These are phyloP conservation scores for Podarcis muralis DNA, from an alignment of 2,113 vertebrate genomes.

Conservation along the genomic window DNA sequence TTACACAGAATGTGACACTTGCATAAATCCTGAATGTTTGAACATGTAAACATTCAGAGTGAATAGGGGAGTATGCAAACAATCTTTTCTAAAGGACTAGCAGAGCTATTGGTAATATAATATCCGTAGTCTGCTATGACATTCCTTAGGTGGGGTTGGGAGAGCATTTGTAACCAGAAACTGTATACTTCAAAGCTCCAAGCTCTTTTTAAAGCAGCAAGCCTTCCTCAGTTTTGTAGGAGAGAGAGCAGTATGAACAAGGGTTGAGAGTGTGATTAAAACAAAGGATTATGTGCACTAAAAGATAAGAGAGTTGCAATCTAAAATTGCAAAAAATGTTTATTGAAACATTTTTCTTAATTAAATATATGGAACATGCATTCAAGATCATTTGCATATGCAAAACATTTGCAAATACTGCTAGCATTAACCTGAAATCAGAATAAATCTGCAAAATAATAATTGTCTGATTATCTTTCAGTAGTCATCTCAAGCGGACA, in stretches of 20 bases:
- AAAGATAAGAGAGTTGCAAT: background rate
- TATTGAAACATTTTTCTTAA: no score
- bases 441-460: no score
- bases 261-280: background rate
- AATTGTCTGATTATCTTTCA: background rate
- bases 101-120: conserved; percentile 58
- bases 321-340: background rate
- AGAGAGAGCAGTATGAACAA: background rate
- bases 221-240: background rate
- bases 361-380: no score
- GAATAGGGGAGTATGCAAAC: background rate
- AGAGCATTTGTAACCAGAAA: conserved; percentile 58
- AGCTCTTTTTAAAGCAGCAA: conserved; percentile 22
- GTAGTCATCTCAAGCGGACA: background rate
- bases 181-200: background rate
- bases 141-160: conserved; percentile 57
- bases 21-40: background rate
- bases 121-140: conserved; percentile 27
- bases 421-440: no score
- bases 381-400: no score
- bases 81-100: conserved; percentile 43
- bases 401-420: no score
- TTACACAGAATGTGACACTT: fast-evolving
- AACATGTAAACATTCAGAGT: background rate
- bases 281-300: background rate